phyloP scores from a whole-genome alignment of 2,113 vertebrate species.

The Motacilla alba region DNA sequence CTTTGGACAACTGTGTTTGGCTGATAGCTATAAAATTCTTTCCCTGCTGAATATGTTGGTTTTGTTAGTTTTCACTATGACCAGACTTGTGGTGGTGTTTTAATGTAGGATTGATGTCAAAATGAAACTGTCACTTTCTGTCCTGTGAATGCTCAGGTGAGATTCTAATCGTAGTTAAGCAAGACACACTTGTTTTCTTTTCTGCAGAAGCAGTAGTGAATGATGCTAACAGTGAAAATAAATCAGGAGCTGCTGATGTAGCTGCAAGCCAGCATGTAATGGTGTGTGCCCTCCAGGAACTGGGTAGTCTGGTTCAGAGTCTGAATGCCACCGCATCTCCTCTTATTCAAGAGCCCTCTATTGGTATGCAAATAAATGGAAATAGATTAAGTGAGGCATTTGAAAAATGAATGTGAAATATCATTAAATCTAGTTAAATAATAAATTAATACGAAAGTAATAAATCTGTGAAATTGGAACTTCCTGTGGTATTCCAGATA shows the following conservation, averaged over 20 bases:
- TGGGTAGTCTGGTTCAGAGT: constrained; percentile 95
- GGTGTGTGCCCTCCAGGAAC: constrained; percentile 96
- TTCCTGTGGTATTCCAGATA: neutral
- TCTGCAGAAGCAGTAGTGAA: constrained; percentile 92
- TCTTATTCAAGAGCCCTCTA: constrained; percentile 94
- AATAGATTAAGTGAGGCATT: neutral
- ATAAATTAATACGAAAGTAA: neutral
- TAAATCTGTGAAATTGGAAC: neutral
- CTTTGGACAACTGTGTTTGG: neutral
- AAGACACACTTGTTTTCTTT: neutral
- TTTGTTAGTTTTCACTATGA: neutral
- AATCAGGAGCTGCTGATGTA: constrained; percentile 89
- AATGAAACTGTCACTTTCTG: neutral
- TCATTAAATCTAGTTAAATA: neutral
- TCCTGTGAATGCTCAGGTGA: neutral
- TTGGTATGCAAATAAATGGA: constrained; percentile 75
- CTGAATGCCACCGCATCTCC: constrained; percentile 93
- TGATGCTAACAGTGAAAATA: constrained; percentile 91
- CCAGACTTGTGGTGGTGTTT: neutral
- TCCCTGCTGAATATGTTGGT: neutral
- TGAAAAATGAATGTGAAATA: neutral
- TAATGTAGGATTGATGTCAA: neutral
- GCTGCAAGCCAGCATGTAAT: constrained; percentile 97
- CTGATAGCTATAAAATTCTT: neutral
- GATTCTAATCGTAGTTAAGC: neutral